Evolutionary conservation across 2,113 vertebrate species (phyloP), one percentile per base, ranked within the genome.

Genomic region (Prietella phreatophila): DNA sequence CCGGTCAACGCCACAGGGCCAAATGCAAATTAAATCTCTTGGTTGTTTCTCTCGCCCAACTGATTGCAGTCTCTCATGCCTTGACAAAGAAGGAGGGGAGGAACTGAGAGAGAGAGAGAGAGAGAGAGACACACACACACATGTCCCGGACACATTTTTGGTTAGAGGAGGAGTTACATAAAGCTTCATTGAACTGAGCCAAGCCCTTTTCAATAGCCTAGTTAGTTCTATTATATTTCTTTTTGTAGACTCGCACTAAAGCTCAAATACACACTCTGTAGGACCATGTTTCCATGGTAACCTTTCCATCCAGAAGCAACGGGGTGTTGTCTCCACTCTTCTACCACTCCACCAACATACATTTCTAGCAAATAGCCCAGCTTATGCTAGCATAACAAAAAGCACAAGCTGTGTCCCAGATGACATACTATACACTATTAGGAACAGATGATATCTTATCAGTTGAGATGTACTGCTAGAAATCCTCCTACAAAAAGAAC

Each of bases 221-320:
- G 79, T 87, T 87, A 73, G 79, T 27, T 73, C 63, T 82, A 78
- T 78, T 84, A 84, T 78, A 78, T 67, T 67, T 78, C 56, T 75
- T 55, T 84, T 58, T 67, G 82, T 55, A 67, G 15, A 17, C 87
- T 65, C 30, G 10, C 63, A 63, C 71, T 83, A 75, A 76, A 42
- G 22, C 65, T 13, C 80, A 22, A 39, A 19, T 39, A 22, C 69
- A 61, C 30, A 71, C 78, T 73, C 71, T 88, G 78, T 78, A 84
- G 71, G 58, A 84, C 50, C 33, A 84, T 42, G 87, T 88, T 88
- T 88, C 87, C 87, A 88, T 88, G 61, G 87, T 56, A 84, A 88
- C 82, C 10, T 69, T 55, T 56, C 58, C 69, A 84, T 75, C 63
- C 71, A 67, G 73, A 30, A 79, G 82, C 55, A 30, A 27, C 9